Conservation (phyloP, 2,113 vertebrate species). For the Sphyrna mokarran region DNA sequence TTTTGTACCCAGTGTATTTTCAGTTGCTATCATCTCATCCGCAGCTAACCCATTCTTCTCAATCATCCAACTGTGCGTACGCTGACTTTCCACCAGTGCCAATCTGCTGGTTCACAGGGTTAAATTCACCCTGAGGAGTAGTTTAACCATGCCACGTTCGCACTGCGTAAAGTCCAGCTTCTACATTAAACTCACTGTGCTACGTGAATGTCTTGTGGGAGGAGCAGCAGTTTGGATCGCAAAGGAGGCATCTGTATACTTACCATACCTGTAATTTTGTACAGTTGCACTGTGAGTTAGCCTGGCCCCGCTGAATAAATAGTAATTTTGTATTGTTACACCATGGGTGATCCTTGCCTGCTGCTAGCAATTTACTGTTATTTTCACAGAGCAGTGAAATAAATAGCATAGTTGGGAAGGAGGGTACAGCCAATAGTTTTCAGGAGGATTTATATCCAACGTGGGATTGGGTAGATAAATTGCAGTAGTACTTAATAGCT, state of each 20-base stretch:
- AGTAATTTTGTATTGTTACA: constrained; percentile 1
- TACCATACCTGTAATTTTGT: constrained; percentile 13
- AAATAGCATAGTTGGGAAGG: background rate
- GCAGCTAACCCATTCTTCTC: background rate
- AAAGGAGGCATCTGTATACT: background rate
- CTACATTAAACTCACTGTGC: background rate
- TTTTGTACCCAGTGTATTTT: background rate
- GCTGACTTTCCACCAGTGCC: background rate
- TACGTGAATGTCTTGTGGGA: background rate
- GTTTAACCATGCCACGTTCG: background rate
- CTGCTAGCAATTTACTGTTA: background rate
- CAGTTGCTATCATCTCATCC: background rate
- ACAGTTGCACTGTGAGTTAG: background rate
- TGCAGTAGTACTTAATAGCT: background rate
- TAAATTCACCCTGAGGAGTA: background rate
- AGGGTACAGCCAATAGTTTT: background rate
- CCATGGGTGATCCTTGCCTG: background rate
- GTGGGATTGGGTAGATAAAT: background rate
- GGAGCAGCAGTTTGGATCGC: background rate
- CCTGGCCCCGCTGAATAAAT: background rate
- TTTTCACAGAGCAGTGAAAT: background rate
- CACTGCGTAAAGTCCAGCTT: background rate
- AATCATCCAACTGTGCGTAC: background rate
- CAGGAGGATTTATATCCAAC: background rate
- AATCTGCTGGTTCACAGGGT: background rate